phyloP scores from a whole-genome alignment of 2,797 vertebrate species.

The Lophura swinhoii region DNA sequence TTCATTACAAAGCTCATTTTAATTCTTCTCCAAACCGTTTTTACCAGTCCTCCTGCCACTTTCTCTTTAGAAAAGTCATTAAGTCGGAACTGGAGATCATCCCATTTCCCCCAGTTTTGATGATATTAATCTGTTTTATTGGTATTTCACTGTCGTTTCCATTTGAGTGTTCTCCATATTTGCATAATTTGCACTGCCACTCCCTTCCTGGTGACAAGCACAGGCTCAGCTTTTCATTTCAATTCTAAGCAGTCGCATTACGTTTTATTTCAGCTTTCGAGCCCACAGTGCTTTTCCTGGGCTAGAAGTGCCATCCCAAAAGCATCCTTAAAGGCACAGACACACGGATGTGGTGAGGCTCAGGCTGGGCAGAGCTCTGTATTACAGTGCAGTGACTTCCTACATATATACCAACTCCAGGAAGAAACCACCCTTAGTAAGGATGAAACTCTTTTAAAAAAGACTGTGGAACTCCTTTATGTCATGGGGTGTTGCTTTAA shows the following conservation, averaged over 20 bases:
- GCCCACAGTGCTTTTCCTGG: background rate
- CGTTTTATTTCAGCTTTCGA: background rate
- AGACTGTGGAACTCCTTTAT: fast-evolving
- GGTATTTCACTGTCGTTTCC: slow-evolving; percentile 77
- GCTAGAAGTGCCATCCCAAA: background rate
- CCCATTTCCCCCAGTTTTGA: slow-evolving; percentile 75
- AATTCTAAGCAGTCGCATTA: background rate
- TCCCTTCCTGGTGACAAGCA: slow-evolving; percentile 37
- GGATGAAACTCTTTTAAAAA: background rate
- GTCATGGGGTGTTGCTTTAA: fast-evolving
- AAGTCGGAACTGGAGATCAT: slow-evolving; percentile 78
- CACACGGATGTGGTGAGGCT: background rate
- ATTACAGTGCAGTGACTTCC: fast-evolving
- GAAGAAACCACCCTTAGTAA: background rate
- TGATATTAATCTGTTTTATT: slow-evolving; percentile 82
- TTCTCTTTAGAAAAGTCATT: slow-evolving; percentile 77
- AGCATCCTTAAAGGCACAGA: background rate
- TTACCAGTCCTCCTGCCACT: slow-evolving; percentile 63
- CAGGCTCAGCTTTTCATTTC: slow-evolving; percentile 24
- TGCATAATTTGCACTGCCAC: slow-evolving; percentile 76
- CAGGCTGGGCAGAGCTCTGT: background rate
- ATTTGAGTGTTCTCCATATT: slow-evolving; percentile 61
- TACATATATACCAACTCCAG: fast-evolving
- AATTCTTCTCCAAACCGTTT: slow-evolving; percentile 68
- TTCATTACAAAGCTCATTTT: slow-evolving; percentile 77